Percentiles rank a stretch among this genome's conserved stretches.
phyloP scores from a whole-genome alignment of 2,113 vertebrate genomes.

The Typhlomys cinereus region DNA sequence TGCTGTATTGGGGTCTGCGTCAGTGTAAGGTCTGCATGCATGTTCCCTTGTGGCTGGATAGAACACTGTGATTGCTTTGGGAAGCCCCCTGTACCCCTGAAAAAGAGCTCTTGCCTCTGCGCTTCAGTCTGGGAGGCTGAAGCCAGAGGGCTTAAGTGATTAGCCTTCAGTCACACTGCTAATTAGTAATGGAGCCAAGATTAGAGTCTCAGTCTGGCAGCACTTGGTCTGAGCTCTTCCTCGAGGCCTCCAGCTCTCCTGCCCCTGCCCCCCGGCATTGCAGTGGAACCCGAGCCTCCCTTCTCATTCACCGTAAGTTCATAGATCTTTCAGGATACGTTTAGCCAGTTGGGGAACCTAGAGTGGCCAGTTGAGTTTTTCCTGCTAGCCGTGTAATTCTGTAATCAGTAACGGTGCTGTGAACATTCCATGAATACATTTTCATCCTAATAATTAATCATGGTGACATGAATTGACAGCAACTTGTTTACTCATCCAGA shows the following conservation, averaged over 20 bases:
- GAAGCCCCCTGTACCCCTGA: neutral
- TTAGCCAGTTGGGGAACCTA: neutral
- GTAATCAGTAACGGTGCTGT: neutral
- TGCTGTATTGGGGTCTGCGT: neutral
- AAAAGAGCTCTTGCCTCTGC: neutral
- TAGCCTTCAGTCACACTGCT: neutral
- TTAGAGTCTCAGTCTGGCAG: neutral
- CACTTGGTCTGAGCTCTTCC: neutral
- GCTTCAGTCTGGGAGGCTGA: neutral
- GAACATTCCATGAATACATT: neutral
- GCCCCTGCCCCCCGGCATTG: neutral
- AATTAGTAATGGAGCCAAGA: slow-evolving; percentile 38
- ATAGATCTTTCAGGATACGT: neutral
- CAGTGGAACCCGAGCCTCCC: neutral
- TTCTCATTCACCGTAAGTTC: neutral
- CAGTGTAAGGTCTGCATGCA: neutral
- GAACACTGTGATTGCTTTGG: neutral
- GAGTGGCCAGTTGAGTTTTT: slow-evolving; percentile 29
- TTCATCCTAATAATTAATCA: slow-evolving; percentile 22
- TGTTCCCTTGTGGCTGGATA: neutral
- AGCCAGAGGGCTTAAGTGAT: slow-evolving; percentile 17
- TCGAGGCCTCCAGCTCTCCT: fast-evolving
- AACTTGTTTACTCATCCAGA: slow-evolving; percentile 8
- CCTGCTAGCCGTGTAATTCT: neutral
- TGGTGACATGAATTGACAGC: neutral